phyloP scores from a whole-genome alignment of 2,113 vertebrate species.

The Copsychus sechellarum region DNA sequence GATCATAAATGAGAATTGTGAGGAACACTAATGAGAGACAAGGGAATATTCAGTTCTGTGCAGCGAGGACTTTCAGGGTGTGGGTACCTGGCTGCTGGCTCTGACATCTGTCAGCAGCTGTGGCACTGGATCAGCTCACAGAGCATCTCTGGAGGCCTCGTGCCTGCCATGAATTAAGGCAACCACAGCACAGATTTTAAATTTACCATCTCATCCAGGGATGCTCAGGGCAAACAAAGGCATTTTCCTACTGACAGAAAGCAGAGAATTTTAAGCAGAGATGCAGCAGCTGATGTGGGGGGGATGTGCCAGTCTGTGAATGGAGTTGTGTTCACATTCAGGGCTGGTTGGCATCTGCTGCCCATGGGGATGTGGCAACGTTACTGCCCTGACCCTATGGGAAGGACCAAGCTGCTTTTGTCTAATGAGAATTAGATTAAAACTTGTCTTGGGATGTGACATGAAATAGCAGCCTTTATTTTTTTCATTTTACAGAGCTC shows the following conservation, averaged over 20 bases:
- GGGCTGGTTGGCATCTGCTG: background rate
- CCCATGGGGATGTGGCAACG: background rate
- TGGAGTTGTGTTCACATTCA: accelerated
- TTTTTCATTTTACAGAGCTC: background rate
- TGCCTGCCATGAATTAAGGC: background rate
- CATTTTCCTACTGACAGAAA: background rate
- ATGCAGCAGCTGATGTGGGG: background rate
- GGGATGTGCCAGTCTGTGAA: background rate
- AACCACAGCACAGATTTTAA: background rate
- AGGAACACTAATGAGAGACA: background rate
- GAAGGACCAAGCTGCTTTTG: background rate
- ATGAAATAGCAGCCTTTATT: background rate
- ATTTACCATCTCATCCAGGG: background rate
- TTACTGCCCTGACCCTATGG: background rate
- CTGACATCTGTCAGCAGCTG: background rate
- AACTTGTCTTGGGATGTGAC: background rate
- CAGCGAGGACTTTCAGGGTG: background rate
- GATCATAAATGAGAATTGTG: background rate
- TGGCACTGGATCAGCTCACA: background rate
- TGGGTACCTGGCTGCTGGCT: background rate
- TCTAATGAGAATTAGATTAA: background rate
- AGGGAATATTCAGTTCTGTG: background rate
- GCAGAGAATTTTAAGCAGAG: background rate
- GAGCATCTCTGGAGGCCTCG: accelerated
- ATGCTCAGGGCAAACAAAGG: background rate